Evolutionary conservation across 1,140 invertebrate genomes (phyloP).

Genomic region (Rhopalosiphum padi): DNA sequence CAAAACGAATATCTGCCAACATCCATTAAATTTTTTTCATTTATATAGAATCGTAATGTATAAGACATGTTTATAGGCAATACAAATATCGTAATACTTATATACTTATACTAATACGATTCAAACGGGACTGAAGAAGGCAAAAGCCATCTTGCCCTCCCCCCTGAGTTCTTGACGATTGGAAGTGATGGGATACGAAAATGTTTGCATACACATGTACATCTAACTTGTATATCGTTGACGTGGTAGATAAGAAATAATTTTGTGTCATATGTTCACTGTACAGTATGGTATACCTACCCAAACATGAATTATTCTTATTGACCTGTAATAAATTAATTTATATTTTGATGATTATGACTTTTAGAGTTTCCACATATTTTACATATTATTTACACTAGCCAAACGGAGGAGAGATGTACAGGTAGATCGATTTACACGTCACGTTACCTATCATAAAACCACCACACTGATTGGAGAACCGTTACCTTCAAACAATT

Average conservation of each 20-base stretch:
- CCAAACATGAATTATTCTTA: not conserved
- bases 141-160: too few species aligned
- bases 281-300: not conserved
- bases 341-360: not conserved
- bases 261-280: not conserved
- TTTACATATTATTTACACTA: not conserved
- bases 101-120: too few species aligned
- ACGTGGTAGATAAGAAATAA: not conserved
- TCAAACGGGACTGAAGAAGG: too few species aligned
- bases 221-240: not conserved
- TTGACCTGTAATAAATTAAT: not conserved
- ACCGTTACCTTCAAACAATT: not conserved
- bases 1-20: too few species aligned
- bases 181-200: accelerated
- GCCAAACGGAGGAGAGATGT: too few species aligned
- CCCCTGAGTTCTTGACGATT: not conserved
- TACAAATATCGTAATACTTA: too few species aligned
- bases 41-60: too few species aligned
- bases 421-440: not conserved
- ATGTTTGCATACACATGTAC: not conserved
- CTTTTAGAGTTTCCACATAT: not conserved
- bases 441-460: not conserved
- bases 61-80: too few species aligned
- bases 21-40: too few species aligned
- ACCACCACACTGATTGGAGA: not conserved